Percentiles rank a stretch among this genome's conserved stretches.
phyloP scores from a whole-genome alignment of 2,113 vertebrate species.

The Panthera leo region DNA sequence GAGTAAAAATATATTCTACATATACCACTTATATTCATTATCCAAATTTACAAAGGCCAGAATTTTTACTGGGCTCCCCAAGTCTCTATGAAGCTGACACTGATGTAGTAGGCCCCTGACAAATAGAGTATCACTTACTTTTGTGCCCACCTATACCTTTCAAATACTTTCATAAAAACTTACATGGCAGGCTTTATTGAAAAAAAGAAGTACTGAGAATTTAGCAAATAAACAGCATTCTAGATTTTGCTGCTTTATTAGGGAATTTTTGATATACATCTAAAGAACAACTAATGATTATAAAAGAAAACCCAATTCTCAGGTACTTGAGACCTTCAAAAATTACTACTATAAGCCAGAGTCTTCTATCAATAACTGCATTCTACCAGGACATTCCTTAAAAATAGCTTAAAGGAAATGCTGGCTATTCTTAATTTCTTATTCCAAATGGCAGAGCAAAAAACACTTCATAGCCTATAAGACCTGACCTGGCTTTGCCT shows the following conservation, averaged over 20 bases:
- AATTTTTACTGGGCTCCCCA: not conserved
- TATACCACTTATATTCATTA: not conserved
- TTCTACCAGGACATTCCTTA: not conserved
- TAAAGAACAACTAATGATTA: slow-evolving; percentile 38
- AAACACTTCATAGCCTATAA: not conserved
- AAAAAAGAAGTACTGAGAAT: slow-evolving; percentile 3
- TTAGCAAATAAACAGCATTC: slow-evolving; percentile 40
- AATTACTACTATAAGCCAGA: not conserved
- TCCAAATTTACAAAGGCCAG: not conserved
- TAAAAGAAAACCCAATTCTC: slow-evolving; percentile 23
- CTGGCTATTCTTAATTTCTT: not conserved
- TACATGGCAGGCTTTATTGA: not conserved
- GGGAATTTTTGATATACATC: slow-evolving; percentile 20
- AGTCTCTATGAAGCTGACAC: not conserved
- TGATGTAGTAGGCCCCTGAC: not conserved
- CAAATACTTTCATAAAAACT: slow-evolving; percentile 4
- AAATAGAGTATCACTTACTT: not conserved
- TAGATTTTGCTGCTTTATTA: slow-evolving; percentile 30
- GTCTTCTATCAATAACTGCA: not conserved
- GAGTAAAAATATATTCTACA: not conserved
- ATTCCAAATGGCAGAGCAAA: not conserved
- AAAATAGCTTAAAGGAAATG: slow-evolving; percentile 37
- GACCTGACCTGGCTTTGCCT: not conserved
- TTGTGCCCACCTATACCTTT: not conserved
- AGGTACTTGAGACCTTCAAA: not conserved